Evolutionary conservation across 2,888 invertebrate genomes (phyloP).

Genomic region (Sphinx pinastri): DNA sequence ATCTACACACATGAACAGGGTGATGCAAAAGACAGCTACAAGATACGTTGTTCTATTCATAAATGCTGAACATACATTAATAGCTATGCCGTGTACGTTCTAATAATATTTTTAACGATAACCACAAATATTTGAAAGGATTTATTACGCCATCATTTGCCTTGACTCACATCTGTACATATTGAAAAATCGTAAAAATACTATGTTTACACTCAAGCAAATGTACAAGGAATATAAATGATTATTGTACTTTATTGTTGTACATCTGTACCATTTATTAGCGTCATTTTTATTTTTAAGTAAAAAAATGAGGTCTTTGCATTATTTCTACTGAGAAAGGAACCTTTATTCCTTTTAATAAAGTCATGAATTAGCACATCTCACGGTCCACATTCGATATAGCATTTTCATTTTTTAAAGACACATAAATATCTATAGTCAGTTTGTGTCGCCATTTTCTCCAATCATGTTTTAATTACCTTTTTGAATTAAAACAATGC

Average conservation of each 20-base stretch:
- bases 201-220: not conserved
- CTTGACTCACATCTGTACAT: constrained; percentile 21
- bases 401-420: no score
- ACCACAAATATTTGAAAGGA: constrained; percentile 16
- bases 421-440: no score
- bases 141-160: constrained; percentile 20
- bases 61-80: not conserved
- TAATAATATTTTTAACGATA: constrained; percentile 14
- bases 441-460: no score
- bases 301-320: not conserved
- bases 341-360: no score
- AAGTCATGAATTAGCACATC: no score
- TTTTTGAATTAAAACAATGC: no score
- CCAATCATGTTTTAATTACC: no score
- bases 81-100: not conserved
- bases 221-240: constrained; percentile 3
- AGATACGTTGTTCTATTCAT: not conserved
- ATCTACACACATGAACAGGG: no score
- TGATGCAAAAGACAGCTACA: no score
- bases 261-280: constrained; percentile 1
- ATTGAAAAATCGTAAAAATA: not conserved
- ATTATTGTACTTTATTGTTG: not conserved
- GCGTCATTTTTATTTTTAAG: not conserved
- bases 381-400: no score
- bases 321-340: not conserved